Conservation (phyloP, 1,140 invertebrate genomes). For the Platyscapa corneri region DNA sequence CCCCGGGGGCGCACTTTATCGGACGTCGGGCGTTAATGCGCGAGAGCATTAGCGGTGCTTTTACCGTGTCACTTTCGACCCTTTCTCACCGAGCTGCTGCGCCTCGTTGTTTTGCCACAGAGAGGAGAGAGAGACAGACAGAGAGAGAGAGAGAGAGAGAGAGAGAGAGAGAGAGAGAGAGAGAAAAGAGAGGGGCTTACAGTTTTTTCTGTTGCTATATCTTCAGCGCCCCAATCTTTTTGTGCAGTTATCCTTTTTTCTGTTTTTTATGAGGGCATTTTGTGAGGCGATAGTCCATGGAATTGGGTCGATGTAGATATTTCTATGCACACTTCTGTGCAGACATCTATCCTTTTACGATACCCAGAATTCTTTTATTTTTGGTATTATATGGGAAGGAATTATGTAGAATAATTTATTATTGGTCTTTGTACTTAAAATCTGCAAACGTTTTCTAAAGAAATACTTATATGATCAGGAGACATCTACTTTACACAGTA, state of each 20-base stretch:
- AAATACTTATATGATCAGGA: too few relatives aligned
- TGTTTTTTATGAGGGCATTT: background rate
- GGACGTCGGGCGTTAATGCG: conserved; percentile 70
- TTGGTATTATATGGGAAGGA: background rate
- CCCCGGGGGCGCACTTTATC: conserved; percentile 66
- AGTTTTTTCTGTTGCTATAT: background rate
- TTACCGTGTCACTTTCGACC: conserved; percentile 66
- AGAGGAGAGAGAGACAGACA: background rate
- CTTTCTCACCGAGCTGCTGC: conserved; percentile 26
- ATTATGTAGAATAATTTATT: background rate
- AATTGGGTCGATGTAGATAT: background rate
- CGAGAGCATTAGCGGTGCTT: conserved; percentile 72
- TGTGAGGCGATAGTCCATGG: conserved; percentile 1
- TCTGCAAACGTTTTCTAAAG: too few relatives aligned
- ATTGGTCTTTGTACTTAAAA: background rate
- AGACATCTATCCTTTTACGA: background rate
- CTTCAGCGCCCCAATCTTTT: background rate
- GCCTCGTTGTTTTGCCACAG: background rate
- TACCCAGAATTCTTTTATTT: background rate
- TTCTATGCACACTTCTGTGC: background rate
- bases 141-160: background rate
- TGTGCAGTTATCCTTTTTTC: background rate
- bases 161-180: background rate
- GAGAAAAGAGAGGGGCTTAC: too few relatives aligned
- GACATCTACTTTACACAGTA: too few relatives aligned